These are phyloP conservation scores for Aphelinus certus DNA, from an alignment of 1,140 invertebrate genomes.

Conservation along the genomic window DNA sequence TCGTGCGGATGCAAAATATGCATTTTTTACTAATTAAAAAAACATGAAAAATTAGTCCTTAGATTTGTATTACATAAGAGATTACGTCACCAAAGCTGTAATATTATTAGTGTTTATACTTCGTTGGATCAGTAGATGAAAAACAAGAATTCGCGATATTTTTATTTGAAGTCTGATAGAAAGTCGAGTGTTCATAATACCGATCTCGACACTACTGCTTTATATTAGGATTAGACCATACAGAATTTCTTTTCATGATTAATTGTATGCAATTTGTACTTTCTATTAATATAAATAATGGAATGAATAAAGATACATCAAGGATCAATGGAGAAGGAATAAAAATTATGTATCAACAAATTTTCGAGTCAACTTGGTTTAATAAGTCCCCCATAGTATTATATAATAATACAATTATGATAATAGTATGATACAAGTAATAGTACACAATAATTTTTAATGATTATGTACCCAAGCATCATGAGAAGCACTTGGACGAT, in stretches of 20 bases:
- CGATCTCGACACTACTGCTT: too few relatives aligned
- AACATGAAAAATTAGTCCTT: neutral
- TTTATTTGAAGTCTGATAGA: too few relatives aligned
- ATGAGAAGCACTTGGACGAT: constrained; percentile 41
- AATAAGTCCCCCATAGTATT: constrained; percentile 43
- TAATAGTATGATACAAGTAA: constrained; percentile 43
- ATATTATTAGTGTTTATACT: neutral
- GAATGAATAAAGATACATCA: neutral
- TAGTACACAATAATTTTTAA: constrained; percentile 41
- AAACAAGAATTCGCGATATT: too few relatives aligned
- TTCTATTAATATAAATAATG: constrained; percentile 10
- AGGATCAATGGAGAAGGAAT: constrained; percentile 11
- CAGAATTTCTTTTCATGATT: constrained; percentile 2
- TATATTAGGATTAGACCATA: too few relatives aligned
- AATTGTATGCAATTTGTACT: constrained; percentile 10
- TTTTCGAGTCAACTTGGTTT: constrained; percentile 44
- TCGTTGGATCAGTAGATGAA: too few relatives aligned
- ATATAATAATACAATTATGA: constrained; percentile 41
- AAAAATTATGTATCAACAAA: constrained; percentile 6
- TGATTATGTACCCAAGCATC: constrained; percentile 44
- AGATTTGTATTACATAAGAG: neutral
- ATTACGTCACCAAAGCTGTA: constrained; percentile 10
- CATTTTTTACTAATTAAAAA: too few relatives aligned
- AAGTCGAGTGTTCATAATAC: too few relatives aligned
- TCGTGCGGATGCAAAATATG: too few relatives aligned